Percentiles rank a stretch among this genome's conserved stretches.
Evolutionary conservation across 1,140 invertebrate species (phyloP).

Genomic region (Drosophila insularis): DNA sequence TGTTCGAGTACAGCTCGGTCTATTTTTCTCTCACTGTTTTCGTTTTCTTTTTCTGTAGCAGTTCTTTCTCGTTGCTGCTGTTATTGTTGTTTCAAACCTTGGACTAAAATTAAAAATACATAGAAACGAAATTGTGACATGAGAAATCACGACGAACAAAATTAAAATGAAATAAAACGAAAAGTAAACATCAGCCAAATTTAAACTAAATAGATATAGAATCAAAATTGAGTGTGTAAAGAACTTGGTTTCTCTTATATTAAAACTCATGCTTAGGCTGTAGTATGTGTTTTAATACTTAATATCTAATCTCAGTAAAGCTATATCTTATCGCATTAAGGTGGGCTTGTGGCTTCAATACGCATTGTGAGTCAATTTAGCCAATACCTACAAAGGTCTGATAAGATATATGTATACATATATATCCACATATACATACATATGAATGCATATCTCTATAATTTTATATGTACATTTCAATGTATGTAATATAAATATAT

Average conservation of each 20-base stretch:
- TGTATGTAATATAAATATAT: no score
- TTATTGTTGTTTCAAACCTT: conserved; percentile 77
- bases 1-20: conserved; percentile 22
- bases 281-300: conserved; percentile 27
- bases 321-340: conserved; percentile 76
- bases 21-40: conserved; percentile 11
- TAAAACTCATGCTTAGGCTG: conserved; percentile 34
- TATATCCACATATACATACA: conserved; percentile 8
- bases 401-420: conserved; percentile 17
- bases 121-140: conserved; percentile 65
- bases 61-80: conserved; percentile 3
- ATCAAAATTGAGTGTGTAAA: conserved; percentile 2
- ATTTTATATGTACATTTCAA: background rate
- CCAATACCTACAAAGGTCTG: conserved; percentile 15
- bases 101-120: conserved; percentile 81
- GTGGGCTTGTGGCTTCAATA: conserved; percentile 73
- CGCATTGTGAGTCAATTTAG: conserved; percentile 11
- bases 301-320: conserved; percentile 64
- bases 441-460: background rate
- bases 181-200: conserved; percentile 54
- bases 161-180: conserved; percentile 5
- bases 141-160: conserved; percentile 62
- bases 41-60: background rate
- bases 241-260: background rate
- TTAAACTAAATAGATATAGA: conserved; percentile 23